A percentile compares a stretch with the other conserved stretches of the same genome.
Conservation (phyloP, 2,888 invertebrate species). For the Acrobasis consociella region DNA sequence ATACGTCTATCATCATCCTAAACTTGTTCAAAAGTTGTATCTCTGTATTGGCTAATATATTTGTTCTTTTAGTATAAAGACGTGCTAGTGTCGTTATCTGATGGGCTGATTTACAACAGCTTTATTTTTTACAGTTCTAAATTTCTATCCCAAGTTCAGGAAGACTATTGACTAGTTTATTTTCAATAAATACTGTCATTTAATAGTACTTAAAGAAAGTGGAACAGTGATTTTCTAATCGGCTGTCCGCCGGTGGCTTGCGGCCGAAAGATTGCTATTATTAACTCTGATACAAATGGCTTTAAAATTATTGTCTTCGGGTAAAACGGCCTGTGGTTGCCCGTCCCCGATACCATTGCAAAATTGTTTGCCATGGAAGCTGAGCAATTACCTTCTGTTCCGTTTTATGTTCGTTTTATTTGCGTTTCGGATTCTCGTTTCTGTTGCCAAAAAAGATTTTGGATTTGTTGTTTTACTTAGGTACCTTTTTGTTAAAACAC, state of each 20-base stretch:
- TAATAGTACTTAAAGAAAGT: constrained; percentile 14
- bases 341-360: constrained; percentile 1
- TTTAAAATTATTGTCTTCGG: constrained; percentile 24
- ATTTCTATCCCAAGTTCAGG: no score
- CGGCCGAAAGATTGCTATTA: constrained; percentile 24
- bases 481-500: no score
- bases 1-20: no score
- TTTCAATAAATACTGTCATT: constrained; percentile 14
- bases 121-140: no score
- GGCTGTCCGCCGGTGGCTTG: neutral
- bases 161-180: constrained; percentile 28
- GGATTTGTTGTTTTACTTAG: no score
- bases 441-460: neutral
- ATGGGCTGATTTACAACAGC: no score
- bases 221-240: constrained; percentile 15
- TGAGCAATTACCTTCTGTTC: constrained; percentile 11
- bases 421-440: neutral
- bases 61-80: no score
- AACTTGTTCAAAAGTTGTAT: no score
- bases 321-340: constrained; percentile 21
- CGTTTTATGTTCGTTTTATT: neutral
- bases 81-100: no score
- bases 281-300: constrained; percentile 25
- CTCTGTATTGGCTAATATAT: no score
- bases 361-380: constrained; percentile 12